phyloP scores from a whole-genome alignment of 2,797 vertebrate species.

The Meriones psammophilus region DNA sequence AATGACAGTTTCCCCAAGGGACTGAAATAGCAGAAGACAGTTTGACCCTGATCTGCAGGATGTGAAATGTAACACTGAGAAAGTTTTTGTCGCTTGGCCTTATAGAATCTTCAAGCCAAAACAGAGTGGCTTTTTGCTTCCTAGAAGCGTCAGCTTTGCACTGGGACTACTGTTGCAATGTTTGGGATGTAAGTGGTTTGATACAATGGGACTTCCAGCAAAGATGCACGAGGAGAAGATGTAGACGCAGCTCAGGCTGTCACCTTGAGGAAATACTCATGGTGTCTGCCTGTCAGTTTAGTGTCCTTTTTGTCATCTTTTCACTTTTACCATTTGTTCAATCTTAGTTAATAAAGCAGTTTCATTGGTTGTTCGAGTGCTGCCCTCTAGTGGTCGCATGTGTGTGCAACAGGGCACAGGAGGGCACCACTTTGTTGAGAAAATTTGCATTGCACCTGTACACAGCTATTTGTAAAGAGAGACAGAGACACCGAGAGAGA shows the following conservation, averaged over 20 bases:
- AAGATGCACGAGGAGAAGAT: rapidly evolving
- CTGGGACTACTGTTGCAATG: rapidly evolving
- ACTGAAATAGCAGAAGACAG: not conserved
- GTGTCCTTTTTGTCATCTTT: not conserved
- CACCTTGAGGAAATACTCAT: not conserved
- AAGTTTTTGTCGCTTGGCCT: not conserved
- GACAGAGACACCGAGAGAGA: not conserved
- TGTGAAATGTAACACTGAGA: not conserved
- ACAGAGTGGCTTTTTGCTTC: not conserved
- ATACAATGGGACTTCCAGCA: not conserved
- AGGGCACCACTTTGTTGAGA: not conserved
- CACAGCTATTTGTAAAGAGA: not conserved
- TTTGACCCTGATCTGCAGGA: not conserved
- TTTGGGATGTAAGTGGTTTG: not conserved
- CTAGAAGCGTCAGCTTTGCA: not conserved
- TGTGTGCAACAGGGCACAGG: not conserved
- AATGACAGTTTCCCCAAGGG: not conserved
- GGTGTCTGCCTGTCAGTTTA: not conserved
- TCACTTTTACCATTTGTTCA: not conserved
- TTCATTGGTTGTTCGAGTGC: not conserved
- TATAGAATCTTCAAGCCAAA: not conserved
- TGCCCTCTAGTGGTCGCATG: constrained; percentile 46
- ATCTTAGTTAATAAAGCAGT: not conserved
- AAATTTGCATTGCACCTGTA: not conserved
- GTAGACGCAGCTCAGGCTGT: not conserved